These are phyloP conservation scores for Chelidonichthys spinosus DNA, from an alignment of 2,797 vertebrate genomes.

Conservation along the genomic window DNA sequence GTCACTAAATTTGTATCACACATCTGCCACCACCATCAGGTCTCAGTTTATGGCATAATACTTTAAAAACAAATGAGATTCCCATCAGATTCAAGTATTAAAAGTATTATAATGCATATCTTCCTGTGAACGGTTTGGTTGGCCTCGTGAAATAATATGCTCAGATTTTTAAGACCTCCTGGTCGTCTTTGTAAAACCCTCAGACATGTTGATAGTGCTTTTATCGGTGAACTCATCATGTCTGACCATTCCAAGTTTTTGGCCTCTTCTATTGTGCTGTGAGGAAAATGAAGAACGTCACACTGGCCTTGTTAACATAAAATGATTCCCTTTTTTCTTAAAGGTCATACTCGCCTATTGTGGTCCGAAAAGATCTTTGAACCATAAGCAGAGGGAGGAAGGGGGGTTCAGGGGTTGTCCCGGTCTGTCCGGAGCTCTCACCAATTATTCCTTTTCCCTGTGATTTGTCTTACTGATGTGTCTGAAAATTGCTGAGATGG, in stretches of 20 bases:
- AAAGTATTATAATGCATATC: too few relatives aligned
- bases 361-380: conserved; percentile 62
- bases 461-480: conserved; percentile 75
- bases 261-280: conserved; percentile 2
- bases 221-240: too few relatives aligned
- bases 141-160: too few relatives aligned
- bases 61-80: too few relatives aligned
- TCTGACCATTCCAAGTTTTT: neutral
- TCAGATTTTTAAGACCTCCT: too few relatives aligned
- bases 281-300: conserved; percentile 43
- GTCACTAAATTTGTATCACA: too few relatives aligned
- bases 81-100: too few relatives aligned
- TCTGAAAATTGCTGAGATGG: conserved; percentile 71
- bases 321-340: conserved; percentile 32
- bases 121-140: too few relatives aligned
- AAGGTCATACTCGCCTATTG: conserved; percentile 64
- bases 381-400: conserved; percentile 53
- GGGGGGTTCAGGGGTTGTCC: conserved; percentile 51
- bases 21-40: rapidly evolving
- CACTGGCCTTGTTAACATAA: conserved; percentile 68
- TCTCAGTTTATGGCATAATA: too few relatives aligned
- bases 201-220: too few relatives aligned
- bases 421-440: conserved; percentile 34
- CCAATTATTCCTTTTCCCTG: conserved; percentile 68
- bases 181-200: too few relatives aligned